A percentile compares a stretch with the other conserved stretches of the same genome.
These are phyloP conservation scores for Chloropsis hardwickii DNA, from an alignment of 2,113 vertebrate species.

Conservation along the genomic window DNA sequence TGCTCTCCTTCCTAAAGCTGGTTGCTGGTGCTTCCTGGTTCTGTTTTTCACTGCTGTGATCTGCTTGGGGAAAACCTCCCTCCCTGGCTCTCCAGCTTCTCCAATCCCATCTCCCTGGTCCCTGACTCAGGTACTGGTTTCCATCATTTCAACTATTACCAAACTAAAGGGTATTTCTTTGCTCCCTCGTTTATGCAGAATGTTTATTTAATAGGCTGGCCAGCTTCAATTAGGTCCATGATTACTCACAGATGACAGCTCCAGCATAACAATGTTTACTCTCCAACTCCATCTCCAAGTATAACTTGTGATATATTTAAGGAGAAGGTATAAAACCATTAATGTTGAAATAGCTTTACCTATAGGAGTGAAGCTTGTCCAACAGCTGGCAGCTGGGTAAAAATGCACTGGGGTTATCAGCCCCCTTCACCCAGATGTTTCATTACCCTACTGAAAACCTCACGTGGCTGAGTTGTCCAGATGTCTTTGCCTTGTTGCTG, in stretches of 20 bases:
- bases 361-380: neutral
- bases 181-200: conserved; percentile 33
- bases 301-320: conserved; percentile 24
- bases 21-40: neutral
- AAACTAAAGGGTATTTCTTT: conserved; percentile 49
- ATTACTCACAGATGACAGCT: conserved; percentile 62
- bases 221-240: conserved; percentile 60
- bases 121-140: neutral
- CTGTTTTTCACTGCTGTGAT: neutral
- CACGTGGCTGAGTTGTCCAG: neutral
- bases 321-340: conserved; percentile 20
- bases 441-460: neutral
- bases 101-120: neutral
- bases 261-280: conserved; percentile 49
- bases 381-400: neutral
- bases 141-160: conserved; percentile 30
- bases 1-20: neutral
- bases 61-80: neutral
- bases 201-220: conserved; percentile 64
- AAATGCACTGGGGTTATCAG: neutral
- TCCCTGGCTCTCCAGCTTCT: neutral
- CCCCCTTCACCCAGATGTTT: neutral
- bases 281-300: conserved; percentile 31
- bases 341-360: neutral
- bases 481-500: neutral